phyloP scores from a whole-genome alignment of 2,113 vertebrate genomes.

The human region DNA sequence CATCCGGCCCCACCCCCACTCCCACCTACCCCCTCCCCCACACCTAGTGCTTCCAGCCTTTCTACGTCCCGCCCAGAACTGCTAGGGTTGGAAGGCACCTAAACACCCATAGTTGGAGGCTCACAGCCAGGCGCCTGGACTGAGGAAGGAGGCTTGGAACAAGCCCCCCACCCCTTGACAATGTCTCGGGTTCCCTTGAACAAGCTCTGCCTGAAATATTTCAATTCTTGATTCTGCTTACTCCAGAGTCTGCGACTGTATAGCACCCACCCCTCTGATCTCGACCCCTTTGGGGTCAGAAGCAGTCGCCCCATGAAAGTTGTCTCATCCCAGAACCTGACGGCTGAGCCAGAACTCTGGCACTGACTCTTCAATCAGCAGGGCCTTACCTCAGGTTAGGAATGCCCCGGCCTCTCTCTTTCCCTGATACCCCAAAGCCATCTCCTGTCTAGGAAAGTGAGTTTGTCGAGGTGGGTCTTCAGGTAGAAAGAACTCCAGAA shows the following conservation, averaged over 20 bases:
- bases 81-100: neutral
- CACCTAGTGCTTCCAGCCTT: neutral
- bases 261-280: neutral
- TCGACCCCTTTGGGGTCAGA: neutral
- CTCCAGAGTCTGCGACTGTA: fast-evolving
- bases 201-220: neutral
- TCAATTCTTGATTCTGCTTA: neutral
- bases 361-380: neutral
- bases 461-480: neutral
- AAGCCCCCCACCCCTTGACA: neutral
- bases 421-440: neutral
- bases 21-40: neutral
- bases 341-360: neutral
- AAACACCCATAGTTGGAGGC: neutral
- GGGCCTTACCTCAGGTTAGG: neutral
- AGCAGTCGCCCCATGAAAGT: neutral
- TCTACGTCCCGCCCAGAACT: neutral
- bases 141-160: neutral
- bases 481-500: neutral
- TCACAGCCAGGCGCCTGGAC: neutral
- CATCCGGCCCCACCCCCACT: fast-evolving
- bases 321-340: neutral
- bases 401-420: neutral
- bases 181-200: neutral
- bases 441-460: neutral